Percentiles rank a stretch among this genome's conserved stretches.
Evolutionary conservation across 2,113 vertebrate species (phyloP).

Genomic region (Syrrhaptes paradoxus): DNA sequence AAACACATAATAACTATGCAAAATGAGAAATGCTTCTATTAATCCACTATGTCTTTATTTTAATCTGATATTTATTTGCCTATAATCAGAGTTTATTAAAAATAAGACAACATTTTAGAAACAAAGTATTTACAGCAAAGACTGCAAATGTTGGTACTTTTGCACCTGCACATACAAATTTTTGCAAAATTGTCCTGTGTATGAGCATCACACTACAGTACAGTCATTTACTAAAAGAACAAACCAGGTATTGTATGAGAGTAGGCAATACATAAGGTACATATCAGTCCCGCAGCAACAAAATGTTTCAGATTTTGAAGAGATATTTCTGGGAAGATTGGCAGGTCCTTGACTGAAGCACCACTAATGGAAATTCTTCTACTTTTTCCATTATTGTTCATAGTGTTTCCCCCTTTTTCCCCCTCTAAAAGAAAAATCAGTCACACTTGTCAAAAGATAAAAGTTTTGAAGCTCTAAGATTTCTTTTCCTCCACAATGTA

Average conservation of each 20-base stretch:
- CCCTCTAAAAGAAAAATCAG: background rate
- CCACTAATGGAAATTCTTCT: background rate
- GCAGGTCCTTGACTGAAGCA: background rate
- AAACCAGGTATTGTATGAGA: background rate
- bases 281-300: background rate
- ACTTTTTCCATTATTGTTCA: background rate
- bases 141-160: background rate
- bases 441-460: conserved; percentile 45
- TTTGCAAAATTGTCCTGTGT: background rate
- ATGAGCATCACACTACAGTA: background rate
- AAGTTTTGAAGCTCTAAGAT: conserved; percentile 38
- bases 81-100: background rate
- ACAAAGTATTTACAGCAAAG: background rate
- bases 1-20: background rate
- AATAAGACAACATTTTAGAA: background rate
- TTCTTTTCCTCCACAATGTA: background rate
- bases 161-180: background rate
- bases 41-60: background rate
- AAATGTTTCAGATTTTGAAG: conserved; percentile 30
- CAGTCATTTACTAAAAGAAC: background rate
- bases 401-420: background rate
- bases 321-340: conserved; percentile 24
- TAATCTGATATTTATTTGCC: background rate
- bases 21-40: background rate
- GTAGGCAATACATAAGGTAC: background rate